Conservation (phyloP, 2,888 invertebrate genomes). For the Lepidochrysops patricia region DNA sequence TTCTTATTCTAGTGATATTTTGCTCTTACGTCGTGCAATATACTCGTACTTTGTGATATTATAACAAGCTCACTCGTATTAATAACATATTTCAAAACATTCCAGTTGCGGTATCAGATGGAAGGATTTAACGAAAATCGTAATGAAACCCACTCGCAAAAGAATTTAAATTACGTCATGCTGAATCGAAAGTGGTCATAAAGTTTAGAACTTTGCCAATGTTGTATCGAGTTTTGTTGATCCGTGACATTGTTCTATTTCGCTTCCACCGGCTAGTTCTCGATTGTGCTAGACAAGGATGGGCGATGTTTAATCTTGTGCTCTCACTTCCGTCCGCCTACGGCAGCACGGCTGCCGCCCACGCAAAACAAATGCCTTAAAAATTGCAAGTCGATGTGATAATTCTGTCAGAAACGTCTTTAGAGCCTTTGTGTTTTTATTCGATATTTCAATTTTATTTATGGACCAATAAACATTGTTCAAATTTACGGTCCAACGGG, state of each 20-base stretch:
- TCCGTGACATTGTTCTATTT: constrained; percentile 56
- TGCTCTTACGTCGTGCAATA: neutral
- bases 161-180: constrained; percentile 54
- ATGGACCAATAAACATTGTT: constrained; percentile 3
- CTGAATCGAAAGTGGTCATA: constrained; percentile 64
- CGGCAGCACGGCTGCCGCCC: constrained; percentile 50
- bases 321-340: constrained; percentile 75
- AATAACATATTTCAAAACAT: neutral
- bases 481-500: neutral
- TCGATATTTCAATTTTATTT: constrained; percentile 1
- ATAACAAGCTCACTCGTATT: neutral
- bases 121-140: constrained; percentile 10
- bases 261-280: constrained; percentile 37
- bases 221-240: constrained; percentile 48
- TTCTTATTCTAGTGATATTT: neutral
- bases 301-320: constrained; percentile 44
- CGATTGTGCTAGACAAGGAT: constrained; percentile 55
- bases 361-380: constrained; percentile 55
- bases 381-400: constrained; percentile 52
- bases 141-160: constrained; percentile 26
- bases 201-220: constrained; percentile 61
- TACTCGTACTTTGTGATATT: neutral
- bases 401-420: constrained; percentile 40
- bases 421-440: constrained; percentile 16
- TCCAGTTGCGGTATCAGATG: neutral